Evolutionary conservation across 2,797 vertebrate species (phyloP), one percentile per base, ranked within the genome.

Genomic region (Coluber constrictor): DNA sequence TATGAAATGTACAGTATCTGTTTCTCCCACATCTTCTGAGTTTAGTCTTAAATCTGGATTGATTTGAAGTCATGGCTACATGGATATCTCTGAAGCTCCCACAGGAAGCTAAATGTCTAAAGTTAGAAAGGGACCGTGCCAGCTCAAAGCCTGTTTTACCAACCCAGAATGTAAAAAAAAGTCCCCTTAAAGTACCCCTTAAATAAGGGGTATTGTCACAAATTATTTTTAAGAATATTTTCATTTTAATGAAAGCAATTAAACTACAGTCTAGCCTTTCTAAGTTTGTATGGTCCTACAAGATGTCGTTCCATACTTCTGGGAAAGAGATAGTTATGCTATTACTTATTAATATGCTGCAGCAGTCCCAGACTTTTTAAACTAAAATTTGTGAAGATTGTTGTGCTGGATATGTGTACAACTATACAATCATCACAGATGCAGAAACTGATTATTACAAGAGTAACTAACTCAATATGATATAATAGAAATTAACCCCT

Each of bases 241-340:
- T 93, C 92, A 87, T 32, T 63, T 92, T 56, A 66, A 61, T 51
- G 63, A 55, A 56, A 61, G 43, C 61, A 92, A 66, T 79, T 57
- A 79, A 90, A 89, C 90, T 86, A 86, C n/a, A 86, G 1, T 27
- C 10, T 27, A 87, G 59, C 59, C 54, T 70, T 54, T 61, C 79
- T 87, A 16, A n/a, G 88, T 89, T 79, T 90, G n/a, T 47, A 79
- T 66, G 37, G 54, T 27, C 51, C 79, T 57, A 13, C 13, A 25
- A 18, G 16, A 32, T 10, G 15, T n/a, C 70, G 47, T n/a, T 32
- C 25, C 11, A 23, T 90, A 3, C 86, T 51, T 37, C 79, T 25
- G 32, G 51, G 27, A n/a, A 93, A 93, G 90, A 90, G 43, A 2
- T n/a, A 63, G 59, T 56, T 79, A 90, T 70, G 79, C 32, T 54